phyloP scores from a whole-genome alignment of 1,140 invertebrate genomes.

The Meloidogyne floridensis region DNA sequence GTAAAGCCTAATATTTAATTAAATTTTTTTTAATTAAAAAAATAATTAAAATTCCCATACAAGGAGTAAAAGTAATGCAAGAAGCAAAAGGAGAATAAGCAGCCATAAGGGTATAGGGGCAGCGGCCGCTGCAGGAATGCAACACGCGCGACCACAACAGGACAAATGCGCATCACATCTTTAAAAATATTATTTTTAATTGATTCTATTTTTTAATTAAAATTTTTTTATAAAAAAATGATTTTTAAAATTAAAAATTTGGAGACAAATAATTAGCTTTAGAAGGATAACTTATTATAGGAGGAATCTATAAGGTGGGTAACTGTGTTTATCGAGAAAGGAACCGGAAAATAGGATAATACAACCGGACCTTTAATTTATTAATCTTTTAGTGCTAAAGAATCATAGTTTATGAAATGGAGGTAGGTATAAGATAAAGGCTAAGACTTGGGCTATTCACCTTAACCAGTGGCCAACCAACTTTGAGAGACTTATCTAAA shows the following conservation, averaged over 20 bases:
- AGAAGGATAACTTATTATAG: no score
- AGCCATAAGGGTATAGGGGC: constrained; percentile 35
- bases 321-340: no score
- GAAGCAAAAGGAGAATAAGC: not conserved
- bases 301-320: no score
- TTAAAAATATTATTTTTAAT: not conserved
- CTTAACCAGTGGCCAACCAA: no score
- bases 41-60: constrained; percentile 48
- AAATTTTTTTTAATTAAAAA: constrained; percentile 38
- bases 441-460: no score
- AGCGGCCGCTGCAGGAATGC: constrained; percentile 40
- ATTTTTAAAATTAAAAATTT: constrained; percentile 12
- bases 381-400: no score
- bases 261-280: no score
- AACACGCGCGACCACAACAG: constrained; percentile 54
- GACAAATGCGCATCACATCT: constrained; percentile 48
- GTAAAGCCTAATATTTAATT: constrained; percentile 44
- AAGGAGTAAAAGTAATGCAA: not conserved
- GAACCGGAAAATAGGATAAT: no score
- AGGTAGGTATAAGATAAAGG: no score
- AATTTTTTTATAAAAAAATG: not conserved
- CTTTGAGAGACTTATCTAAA: no score
- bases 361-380: no score
- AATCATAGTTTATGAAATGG: no score
- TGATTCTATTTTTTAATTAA: not conserved